Percentiles rank a stretch among this genome's conserved stretches.
Evolutionary conservation across 2,797 vertebrate species (phyloP).

Genomic region (Dendrocincla fuliginosa): DNA sequence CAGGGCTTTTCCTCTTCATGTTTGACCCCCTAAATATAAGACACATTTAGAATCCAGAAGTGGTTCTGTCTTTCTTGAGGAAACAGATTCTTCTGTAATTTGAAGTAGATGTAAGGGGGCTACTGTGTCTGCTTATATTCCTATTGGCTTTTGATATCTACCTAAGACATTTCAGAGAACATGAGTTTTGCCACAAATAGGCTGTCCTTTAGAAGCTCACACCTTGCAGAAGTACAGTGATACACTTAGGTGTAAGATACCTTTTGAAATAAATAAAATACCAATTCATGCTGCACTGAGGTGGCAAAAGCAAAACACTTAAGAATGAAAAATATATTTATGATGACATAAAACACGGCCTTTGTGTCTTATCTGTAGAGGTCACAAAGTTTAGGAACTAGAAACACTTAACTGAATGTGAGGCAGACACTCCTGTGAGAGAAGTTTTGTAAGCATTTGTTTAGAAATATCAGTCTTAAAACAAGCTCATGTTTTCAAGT

Average conservation of each 20-base stretch:
- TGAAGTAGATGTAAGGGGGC: background rate
- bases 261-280: background rate
- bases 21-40: rapidly evolving
- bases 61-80: background rate
- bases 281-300: background rate
- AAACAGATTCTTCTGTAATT: background rate
- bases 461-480: background rate
- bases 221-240: background rate
- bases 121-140: background rate
- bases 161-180: background rate
- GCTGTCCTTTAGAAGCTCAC: background rate
- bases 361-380: background rate
- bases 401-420: background rate
- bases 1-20: background rate
- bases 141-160: background rate
- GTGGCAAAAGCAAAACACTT: background rate
- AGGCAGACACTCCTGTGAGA: background rate
- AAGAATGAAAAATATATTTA: background rate
- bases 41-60: background rate
- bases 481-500: background rate
- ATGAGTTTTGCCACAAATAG: background rate
- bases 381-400: background rate
- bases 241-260: background rate
- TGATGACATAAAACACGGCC: background rate
- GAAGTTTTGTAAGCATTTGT: background rate